Base-by-base conservation (phyloP, 2,797 vertebrate species). In the Oreonectes daqikongensis region DNA sequence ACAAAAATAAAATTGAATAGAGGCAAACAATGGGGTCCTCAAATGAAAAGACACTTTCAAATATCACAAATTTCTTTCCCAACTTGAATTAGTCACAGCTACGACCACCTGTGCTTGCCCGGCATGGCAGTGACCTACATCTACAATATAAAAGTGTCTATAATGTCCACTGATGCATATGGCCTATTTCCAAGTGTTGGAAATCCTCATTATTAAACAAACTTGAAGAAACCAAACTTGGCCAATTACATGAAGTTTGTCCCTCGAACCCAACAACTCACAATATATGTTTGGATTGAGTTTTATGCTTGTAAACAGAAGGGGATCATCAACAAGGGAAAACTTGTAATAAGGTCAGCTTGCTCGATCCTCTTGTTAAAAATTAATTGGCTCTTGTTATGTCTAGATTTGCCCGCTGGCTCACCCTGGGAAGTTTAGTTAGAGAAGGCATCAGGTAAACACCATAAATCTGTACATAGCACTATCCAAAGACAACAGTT, bases 31-130 rank as follows among this genome's bases (percentile, higher is more conserved):
- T 3, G 14, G 30, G 5, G 2, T 3, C 22, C 26, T 35, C 26
- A 75, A 57, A 32, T 59, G 2, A 30, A 44, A 66, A 65, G 3
- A 55, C 17, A 55, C 18, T 26, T 72, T 38, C 1, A 73, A 52
- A 53, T 14, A 55, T 14, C 22, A 72, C 30, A 59, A 38, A 5
- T 1, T 32, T 30, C 10, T 53, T 66, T 75, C n/a, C 55, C 26
- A 67, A 26, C 8, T 46, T 48, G 4, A 60, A 35, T 44, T 14
- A 30, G 17, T 26, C 20, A 46, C 17, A 55, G 65, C 52, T 67
- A 66, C 17, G 24, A 57, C 50, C 24, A 57, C 50, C 50, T 57
- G 18, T 53, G 20, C 12, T 24, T 28, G 26, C 24, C 18, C 63
- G 2, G 18, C 28, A 8, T 4, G 5, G 12, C 20, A 38, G 40